Percentiles rank a stretch among this genome's conserved stretches.
phyloP scores from a whole-genome alignment of 2,797 vertebrate species.

The Rhinogobio ventralis region DNA sequence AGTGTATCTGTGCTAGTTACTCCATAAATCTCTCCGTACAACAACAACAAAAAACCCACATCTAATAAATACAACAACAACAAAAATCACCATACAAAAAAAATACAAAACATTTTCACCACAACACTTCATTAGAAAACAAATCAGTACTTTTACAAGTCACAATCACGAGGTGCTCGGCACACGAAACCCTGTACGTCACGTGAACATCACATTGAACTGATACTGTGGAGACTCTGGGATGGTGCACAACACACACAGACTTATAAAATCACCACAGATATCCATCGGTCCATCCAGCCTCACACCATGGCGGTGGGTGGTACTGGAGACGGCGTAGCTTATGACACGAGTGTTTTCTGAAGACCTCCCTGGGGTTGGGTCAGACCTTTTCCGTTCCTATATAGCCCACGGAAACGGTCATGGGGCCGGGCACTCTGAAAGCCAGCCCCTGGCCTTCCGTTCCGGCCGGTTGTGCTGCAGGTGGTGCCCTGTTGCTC shows the following conservation, averaged over 20 bases:
- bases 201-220: conserved; percentile 62
- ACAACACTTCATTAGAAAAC: conserved; percentile 47
- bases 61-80: conserved; percentile 70
- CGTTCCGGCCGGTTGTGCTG: neutral
- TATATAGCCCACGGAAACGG: conserved; percentile 32
- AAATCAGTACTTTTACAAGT: conserved; percentile 51
- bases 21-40: conserved; percentile 8
- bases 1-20: neutral
- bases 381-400: conserved; percentile 30
- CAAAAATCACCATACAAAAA: conserved; percentile 51
- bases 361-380: conserved; percentile 28
- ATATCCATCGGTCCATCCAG: conserved; percentile 16
- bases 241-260: conserved; percentile 42
- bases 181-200: conserved; percentile 59
- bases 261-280: conserved; percentile 49
- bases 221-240: conserved; percentile 42
- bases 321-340: conserved; percentile 31
- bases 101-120: conserved; percentile 72
- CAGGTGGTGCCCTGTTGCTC: neutral
- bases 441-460: conserved; percentile 19
- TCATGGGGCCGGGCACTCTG: neutral
- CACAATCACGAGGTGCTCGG: conserved; percentile 62
- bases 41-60: conserved; percentile 13
- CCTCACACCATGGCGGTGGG: conserved; percentile 27
- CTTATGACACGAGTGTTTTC: conserved; percentile 41